Evolutionary conservation across 2,888 invertebrate genomes (phyloP), one percentile per base, ranked within the genome.

Genomic region (Eristalis intricaria): DNA sequence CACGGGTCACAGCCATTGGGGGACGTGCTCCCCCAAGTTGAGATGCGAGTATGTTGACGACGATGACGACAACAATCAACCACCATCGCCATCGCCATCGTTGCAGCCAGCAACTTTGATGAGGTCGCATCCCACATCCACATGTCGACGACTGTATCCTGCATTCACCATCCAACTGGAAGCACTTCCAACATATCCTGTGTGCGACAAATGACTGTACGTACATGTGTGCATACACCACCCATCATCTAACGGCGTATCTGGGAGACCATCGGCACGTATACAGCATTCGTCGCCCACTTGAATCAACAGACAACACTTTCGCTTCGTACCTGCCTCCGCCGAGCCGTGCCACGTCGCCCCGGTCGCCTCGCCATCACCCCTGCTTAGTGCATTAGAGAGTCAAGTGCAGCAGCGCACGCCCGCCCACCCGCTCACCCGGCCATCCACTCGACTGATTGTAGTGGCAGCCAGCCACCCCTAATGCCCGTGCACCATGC

Each of bases 281-380:
- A 84, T 58, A 68, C 68, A 76, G 35, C 71, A 76, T 76, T 81
- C 76, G 76, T 50, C 19, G 50, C 50, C 81, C 81, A 86, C 82
- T 83, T 79, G 83, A 82, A 83, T 86, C 86, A 83, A 78, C 78
- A 86, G 86, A 86, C 86, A 86, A 86, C 86, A 86, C 86, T 86
- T 86, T 86, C 86, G 71, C 82, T 83, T 82, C 78, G 65, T 86
- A 66, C 70, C 74, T 78, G 69, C 76, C 84, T 79, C 71, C 32
- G 32, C 71, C 81, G 76, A 60, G 66, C 68, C 64, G 29, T 35
- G 50, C n/a, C 56, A 43, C 56, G 63, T 58, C 56, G n/a, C 60
- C 76, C 43, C 5, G 66, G 64, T 4, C 65, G n/a, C 58, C 77
- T 13, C 38, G 64, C 35, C 75, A 23, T 73, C 22, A 23, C 68